Percentiles rank a stretch among this genome's conserved stretches.
These are phyloP conservation scores for Paedocypris micromegethes DNA, from an alignment of 2,797 vertebrate genomes.

Conservation along the genomic window DNA sequence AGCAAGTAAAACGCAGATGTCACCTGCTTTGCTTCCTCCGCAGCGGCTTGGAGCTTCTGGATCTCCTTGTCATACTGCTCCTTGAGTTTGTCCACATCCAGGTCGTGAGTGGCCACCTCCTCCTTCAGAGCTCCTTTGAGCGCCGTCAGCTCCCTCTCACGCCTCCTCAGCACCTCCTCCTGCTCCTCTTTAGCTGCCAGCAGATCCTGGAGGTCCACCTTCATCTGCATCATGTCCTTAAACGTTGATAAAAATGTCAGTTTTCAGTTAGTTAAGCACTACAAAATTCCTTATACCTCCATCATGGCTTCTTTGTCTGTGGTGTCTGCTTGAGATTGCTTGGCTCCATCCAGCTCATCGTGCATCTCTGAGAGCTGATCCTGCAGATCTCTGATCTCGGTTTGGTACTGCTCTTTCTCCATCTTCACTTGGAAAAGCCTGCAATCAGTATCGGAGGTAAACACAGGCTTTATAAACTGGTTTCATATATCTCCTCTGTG, in stretches of 20 bases:
- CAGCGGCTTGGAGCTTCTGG: slow-evolving; percentile 65
- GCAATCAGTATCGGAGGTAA: slow-evolving; percentile 17
- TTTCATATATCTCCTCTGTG: not conserved
- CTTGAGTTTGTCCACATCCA: slow-evolving; percentile 88
- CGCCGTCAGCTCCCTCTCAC: slow-evolving; percentile 90
- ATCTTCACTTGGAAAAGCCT: slow-evolving; percentile 97
- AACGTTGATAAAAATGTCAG: not conserved
- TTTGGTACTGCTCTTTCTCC: slow-evolving; percentile 91
- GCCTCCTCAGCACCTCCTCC: slow-evolving; percentile 83
- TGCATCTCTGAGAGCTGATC: slow-evolving; percentile 99
- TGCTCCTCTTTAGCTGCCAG: slow-evolving; percentile 84
- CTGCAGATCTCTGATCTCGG: slow-evolving; percentile 93
- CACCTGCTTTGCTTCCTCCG: slow-evolving; percentile 83
- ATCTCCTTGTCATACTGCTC: slow-evolving; percentile 85
- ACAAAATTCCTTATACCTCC: slow-evolving; percentile 65
- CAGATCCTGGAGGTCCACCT: slow-evolving; percentile 80
- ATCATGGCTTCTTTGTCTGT: slow-evolving; percentile 79
- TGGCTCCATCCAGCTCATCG: slow-evolving; percentile 86
- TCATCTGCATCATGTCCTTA: slow-evolving; percentile 85
- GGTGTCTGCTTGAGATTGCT: slow-evolving; percentile 67
- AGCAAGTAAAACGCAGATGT: slow-evolving; percentile 7
- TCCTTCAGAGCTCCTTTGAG: slow-evolving; percentile 94
- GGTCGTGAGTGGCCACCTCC: slow-evolving; percentile 89
- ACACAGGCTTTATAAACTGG: not conserved
- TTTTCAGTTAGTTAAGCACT: not conserved